Evolutionary conservation across 2,113 vertebrate genomes (phyloP).

Genomic region (Erythrolamprus reginae): DNA sequence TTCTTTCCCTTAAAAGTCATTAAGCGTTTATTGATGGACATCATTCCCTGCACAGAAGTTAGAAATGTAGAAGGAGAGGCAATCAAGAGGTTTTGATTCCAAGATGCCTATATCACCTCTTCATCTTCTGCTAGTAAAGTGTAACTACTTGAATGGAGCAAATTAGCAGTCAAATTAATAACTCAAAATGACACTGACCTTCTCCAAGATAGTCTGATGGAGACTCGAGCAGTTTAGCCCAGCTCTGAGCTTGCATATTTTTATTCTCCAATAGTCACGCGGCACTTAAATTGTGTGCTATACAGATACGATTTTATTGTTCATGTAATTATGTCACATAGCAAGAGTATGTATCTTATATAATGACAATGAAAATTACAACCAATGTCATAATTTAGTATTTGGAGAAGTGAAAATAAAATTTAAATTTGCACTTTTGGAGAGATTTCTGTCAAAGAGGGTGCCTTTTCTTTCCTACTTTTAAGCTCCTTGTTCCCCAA

Average conservation of each 20-base stretch:
- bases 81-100: not conserved
- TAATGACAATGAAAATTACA: not conserved
- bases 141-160: constrained; percentile 12
- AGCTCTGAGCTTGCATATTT: not conserved
- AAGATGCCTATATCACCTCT: not conserved
- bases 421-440: constrained; percentile 24
- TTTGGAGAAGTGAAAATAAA: not conserved
- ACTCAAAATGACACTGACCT: not conserved
- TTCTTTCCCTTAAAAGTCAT: constrained; percentile 3
- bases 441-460: constrained; percentile 50
- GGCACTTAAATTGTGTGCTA: not conserved
- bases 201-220: not conserved
- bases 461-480: constrained; percentile 43
- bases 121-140: not conserved
- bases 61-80: not conserved
- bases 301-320: not conserved
- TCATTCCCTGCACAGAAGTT: not conserved
- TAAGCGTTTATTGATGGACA: not conserved
- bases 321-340: not conserved
- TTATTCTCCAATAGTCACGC: not conserved
- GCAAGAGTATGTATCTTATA: not conserved
- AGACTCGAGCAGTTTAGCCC: constrained; percentile 10
- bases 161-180: not conserved
- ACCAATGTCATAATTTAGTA: not conserved
- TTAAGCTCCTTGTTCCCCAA: constrained; percentile 60